A percentile compares a stretch with the other conserved stretches of the same genome.
Conservation (phyloP, 2,888 invertebrate species). For the Scaptomyza tumidula region DNA sequence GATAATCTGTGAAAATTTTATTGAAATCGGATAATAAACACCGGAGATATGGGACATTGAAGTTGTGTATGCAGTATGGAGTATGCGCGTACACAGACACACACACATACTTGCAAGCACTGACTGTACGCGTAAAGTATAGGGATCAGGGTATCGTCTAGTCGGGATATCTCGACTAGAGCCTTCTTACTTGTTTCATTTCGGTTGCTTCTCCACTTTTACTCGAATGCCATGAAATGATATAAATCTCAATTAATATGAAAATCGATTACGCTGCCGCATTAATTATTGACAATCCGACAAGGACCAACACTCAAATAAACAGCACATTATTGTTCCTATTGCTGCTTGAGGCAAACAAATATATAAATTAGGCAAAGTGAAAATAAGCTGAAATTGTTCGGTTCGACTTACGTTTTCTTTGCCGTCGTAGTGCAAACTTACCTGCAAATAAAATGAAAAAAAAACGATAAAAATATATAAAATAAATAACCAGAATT, state of each 20-base stretch:
- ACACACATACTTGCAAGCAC: too few species aligned
- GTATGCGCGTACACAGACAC: too few species aligned
- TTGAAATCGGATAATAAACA: too few species aligned
- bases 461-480: slow-evolving; percentile 13
- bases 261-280: slow-evolving; percentile 72
- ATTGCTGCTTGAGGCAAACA: slow-evolving; percentile 20
- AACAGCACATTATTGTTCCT: slow-evolving; percentile 35
- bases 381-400: slow-evolving; percentile 22
- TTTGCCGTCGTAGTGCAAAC: slow-evolving; percentile 79
- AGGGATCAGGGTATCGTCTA: too few species aligned
- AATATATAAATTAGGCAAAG: slow-evolving; percentile 31
- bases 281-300: slow-evolving; percentile 75
- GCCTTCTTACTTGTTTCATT: too few species aligned
- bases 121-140: too few species aligned
- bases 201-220: background rate
- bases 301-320: slow-evolving; percentile 52
- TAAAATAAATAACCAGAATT: slow-evolving; percentile 18
- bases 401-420: slow-evolving; percentile 76
- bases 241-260: slow-evolving; percentile 80
- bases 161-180: too few species aligned
- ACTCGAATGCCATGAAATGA: slow-evolving; percentile 17
- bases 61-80: too few species aligned
- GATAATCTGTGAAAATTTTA: too few species aligned
- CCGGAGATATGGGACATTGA: too few species aligned
- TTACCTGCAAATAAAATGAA: slow-evolving; percentile 72